Base-by-base conservation (phyloP, 35 echinoderm and acorn worm genomes). In the Diadema setosum region DNA sequence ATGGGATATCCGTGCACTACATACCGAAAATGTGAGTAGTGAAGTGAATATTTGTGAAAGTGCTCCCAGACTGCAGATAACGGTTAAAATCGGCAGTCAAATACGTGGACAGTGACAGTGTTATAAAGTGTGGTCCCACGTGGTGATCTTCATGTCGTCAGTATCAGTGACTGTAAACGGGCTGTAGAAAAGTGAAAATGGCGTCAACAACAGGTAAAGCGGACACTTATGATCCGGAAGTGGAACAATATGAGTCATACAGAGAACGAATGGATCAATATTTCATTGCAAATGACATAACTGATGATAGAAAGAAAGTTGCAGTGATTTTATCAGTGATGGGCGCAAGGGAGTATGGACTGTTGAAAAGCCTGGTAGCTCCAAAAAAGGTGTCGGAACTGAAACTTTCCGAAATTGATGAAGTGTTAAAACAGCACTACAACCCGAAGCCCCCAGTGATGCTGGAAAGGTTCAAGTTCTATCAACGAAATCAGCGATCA, bases 211-310 rank as follows among this genome's bases (percentile, higher is more conserved):
- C 25, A 33, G 65, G 65, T 26, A 70, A 27, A 70, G 65, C 65
- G 14, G 65, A 70, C 16, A 5, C 24, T 35, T 70, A 31, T 33
- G 36, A 70, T 70, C 65, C 65, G 36, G 65, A 70, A 3, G 36
- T 70, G 16, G 65, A 26, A 27, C 65, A 70, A 70, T 70, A 70
- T 70, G 65, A 70, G 65, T 70, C 65, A 70, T 70, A 70, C 65
- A 26, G 65, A 35, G 65, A 70, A 70, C 27, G 65, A 35, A 70
- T 70, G 27, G 65, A 70, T 35, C 65, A 70, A 31, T 70, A 70
- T 26, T 70, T 70, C 27, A 27, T n/a, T n/a, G n/a, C n/a, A n/a
- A n/a, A n/a, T n/a, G n/a, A n/a, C n/a, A n/a, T n/a, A n/a, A n/a
- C n/a, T 70, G 65, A 70, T 26, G 65, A 70, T 21, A 58, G 55